Base-by-base conservation (phyloP, 2,888 invertebrate genomes). In the Macropis europaea region DNA sequence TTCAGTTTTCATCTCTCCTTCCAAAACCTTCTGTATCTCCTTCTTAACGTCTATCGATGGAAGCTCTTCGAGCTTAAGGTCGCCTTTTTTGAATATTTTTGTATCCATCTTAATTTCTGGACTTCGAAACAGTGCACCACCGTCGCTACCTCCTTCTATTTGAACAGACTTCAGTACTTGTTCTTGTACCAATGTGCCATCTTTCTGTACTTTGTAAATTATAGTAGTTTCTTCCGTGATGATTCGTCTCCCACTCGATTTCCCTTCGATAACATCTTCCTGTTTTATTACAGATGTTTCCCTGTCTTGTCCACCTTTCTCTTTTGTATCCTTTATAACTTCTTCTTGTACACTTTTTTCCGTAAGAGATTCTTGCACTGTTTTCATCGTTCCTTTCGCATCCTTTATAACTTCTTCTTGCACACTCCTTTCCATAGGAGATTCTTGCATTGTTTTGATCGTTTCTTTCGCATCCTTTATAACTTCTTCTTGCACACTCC, bases 181-280 rank as follows among this genome's bases (percentile, higher is more conserved):
- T 24, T 78, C 76, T 19, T 78, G 73, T 0, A 79, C 64, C 34
- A 79, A n/a, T 9, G 69, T 57, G 0, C 78, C 79, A 7, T 78
- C 79, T 4, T 78, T 61, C 22, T 73, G 79, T 0, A 78, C 73
- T 11, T 79, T 78, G 13, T 79, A 78, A 13, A 79, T 70, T 0
- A 78, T 79, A 1, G 79, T 78, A 7, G 78, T 78, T 19, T 78
- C 79, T 11, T 78, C 78, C 0, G 76, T 78, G 34, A 76, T 76
- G 1, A 79, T 63, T 0, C 38, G 63, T 11, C 50, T 72, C 9
- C 75, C 72, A 0, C 26, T 40, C 1, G 48, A 34, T 1, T 11
- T 60, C 5, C 54, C 71, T 4, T 36, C 66, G 2, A 57, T 15
- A 0, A 54, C 6, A 1, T 66, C 62, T 7, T 24, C 30, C 2